phyloP scores from a whole-genome alignment of 2,797 vertebrate species.

The Cyprinella venusta region DNA sequence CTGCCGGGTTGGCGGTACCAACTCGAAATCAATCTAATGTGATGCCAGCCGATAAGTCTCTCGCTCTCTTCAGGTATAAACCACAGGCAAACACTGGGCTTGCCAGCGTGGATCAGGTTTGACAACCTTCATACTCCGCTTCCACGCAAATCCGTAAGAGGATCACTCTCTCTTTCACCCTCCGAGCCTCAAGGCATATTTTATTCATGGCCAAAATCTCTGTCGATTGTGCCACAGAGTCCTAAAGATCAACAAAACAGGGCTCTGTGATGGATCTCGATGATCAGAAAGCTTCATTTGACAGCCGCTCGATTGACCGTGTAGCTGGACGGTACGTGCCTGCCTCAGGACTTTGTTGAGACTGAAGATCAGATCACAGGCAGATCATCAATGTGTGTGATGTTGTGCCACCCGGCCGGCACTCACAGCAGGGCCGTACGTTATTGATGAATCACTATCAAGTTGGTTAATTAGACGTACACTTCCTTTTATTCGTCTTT shows the following conservation, averaged over 20 bases:
- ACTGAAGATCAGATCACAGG: slow-evolving; percentile 33
- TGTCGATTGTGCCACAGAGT: neutral
- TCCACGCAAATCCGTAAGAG: slow-evolving; percentile 3
- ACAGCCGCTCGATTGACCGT: neutral
- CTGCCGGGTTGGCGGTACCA: slow-evolving; percentile 46
- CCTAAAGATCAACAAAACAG: slow-evolving; percentile 4
- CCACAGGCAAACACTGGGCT: slow-evolving; percentile 41
- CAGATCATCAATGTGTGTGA: slow-evolving; percentile 7
- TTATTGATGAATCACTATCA: slow-evolving; percentile 42
- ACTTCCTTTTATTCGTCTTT: slow-evolving; percentile 63
- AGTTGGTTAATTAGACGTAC: slow-evolving; percentile 61
- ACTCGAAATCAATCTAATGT: slow-evolving; percentile 52
- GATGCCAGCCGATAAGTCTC: slow-evolving; percentile 40
- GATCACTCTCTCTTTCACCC: slow-evolving; percentile 27
- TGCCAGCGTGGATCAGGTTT: slow-evolving; percentile 48
- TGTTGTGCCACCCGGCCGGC: slow-evolving; percentile 19
- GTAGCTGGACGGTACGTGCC: neutral
- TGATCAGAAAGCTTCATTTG: slow-evolving; percentile 20
- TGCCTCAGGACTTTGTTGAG: slow-evolving; percentile 14
- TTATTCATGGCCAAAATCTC: slow-evolving; percentile 41
- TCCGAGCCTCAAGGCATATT: slow-evolving; percentile 13
- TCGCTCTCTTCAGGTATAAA: slow-evolving; percentile 33
- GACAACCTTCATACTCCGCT: slow-evolving; percentile 14
- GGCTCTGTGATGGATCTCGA: slow-evolving; percentile 17
- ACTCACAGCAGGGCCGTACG: neutral